Evolutionary conservation across 2,888 invertebrate species (phyloP).

Genomic region (Patella ulyssiponensis): DNA sequence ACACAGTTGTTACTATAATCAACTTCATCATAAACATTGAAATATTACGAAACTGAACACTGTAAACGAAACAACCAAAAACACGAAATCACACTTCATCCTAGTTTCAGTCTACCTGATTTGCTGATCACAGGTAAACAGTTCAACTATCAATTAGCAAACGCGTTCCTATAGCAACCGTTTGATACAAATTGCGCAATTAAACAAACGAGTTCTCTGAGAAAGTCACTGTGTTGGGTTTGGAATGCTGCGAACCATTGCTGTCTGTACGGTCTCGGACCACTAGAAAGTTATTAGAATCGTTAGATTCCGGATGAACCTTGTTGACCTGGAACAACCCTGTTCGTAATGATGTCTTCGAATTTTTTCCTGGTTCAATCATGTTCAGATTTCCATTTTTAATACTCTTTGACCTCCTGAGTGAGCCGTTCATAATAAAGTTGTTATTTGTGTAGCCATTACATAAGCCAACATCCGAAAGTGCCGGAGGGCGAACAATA

Average conservation of each 20-base stretch:
- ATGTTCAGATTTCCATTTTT: not conserved
- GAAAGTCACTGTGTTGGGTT: not conserved
- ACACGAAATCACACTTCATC: no score
- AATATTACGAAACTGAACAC: no score
- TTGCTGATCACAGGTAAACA: no score
- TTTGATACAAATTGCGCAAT: no score
- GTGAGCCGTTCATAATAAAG: conserved; percentile 3
- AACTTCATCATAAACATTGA: no score
- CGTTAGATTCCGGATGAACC: not conserved
- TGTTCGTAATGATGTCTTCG: not conserved
- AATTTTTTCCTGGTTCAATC: not conserved
- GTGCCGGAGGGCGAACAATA: not conserved
- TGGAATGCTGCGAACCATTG: not conserved
- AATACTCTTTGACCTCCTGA: not conserved
- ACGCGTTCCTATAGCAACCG: no score
- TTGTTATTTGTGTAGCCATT: conserved; percentile 2
- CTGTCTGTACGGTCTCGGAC: not conserved
- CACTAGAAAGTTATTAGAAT: not conserved
- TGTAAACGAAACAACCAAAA: no score
- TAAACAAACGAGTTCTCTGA: not conserved
- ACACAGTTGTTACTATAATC: no score
- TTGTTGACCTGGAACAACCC: conserved; percentile 4
- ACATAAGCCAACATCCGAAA: not conserved
- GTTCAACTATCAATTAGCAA: no score
- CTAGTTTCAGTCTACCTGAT: no score